These are phyloP conservation scores for Corapipo altera DNA, from an alignment of 2,113 vertebrate species.

Conservation along the genomic window DNA sequence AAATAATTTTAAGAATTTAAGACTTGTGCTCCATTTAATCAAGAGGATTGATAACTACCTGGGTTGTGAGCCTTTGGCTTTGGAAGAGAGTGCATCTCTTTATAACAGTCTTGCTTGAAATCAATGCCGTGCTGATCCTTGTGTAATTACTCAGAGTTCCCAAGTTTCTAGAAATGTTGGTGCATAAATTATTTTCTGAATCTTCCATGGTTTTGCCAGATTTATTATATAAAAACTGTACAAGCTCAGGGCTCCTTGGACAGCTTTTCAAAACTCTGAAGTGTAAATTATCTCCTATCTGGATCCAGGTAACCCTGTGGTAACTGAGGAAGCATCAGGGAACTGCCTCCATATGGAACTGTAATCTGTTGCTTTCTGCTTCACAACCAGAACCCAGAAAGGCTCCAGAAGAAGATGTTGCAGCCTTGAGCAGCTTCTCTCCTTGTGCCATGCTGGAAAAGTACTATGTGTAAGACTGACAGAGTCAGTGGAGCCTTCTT, in stretches of 20 bases:
- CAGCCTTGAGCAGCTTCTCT: neutral
- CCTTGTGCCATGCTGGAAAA: neutral
- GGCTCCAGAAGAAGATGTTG: neutral
- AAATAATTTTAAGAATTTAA: neutral
- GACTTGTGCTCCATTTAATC: neutral
- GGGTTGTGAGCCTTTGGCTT: neutral
- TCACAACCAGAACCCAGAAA: neutral
- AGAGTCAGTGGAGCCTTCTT: neutral
- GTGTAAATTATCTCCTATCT: neutral
- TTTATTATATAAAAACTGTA: neutral
- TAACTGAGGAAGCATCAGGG: neutral
- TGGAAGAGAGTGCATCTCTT: neutral
- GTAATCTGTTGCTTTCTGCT: neutral
- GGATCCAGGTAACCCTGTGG: neutral
- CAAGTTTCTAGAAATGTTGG: neutral
- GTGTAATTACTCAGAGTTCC: neutral
- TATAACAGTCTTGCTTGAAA: neutral
- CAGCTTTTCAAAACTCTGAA: neutral
- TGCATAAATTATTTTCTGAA: neutral
- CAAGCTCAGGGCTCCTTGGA: neutral
- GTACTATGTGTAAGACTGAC: neutral
- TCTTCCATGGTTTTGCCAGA: neutral
- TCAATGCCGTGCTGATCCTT: neutral
- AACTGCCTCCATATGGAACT: neutral
- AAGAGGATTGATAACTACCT: neutral